Base-by-base conservation (phyloP, 2,888 invertebrate species). In the Andrena chrysosceles region DNA sequence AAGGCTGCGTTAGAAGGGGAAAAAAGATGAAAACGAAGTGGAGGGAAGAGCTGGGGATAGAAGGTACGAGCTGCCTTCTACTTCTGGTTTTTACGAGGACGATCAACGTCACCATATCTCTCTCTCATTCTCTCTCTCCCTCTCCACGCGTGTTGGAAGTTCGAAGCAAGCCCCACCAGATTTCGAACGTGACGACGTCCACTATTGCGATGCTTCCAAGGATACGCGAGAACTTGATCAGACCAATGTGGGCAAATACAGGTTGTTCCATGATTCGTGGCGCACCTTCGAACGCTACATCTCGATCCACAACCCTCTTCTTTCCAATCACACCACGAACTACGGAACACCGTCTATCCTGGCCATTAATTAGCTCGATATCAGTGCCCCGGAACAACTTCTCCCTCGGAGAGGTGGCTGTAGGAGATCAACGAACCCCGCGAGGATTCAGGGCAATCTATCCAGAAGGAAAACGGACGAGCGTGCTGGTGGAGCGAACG, bases 31-130 rank as follows among this genome's bases (percentile, higher is more conserved):
- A 67, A 68, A 48, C 42, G 29, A 4, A n/a, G 62, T 26, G n/a
- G n/a, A 31, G 62, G 35, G 20, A n/a, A 26, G 29, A 26, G 29
- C 29, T 8, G 54, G 20, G 20, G 20, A 8, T 20, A 54, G 52
- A 54, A 54, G 23, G 54, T n/a, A 54, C 20, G 8, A 54, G 54
- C 7, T 20, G 54, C 54, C 23, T 10, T 56, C 23, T 23, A 56
- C 56, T 26, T 23, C 23, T 29, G 48, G 56, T 26, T 23, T 49
- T 26, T 20, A 59, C 72, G 42, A n/a, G 59, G 33, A 1, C 20
- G 49, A 73, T 29, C 56, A 56, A 59, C 56, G 64, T 72, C 71
- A 73, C 64, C 64, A 72, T 59, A 64, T 13, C 56, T 64, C 52
- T 42, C 42, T 42, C 42, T 42, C 42, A 13, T 1, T 13, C 13